Conservation (phyloP, 2,113 vertebrate genomes). For the Gyps fulvus region DNA sequence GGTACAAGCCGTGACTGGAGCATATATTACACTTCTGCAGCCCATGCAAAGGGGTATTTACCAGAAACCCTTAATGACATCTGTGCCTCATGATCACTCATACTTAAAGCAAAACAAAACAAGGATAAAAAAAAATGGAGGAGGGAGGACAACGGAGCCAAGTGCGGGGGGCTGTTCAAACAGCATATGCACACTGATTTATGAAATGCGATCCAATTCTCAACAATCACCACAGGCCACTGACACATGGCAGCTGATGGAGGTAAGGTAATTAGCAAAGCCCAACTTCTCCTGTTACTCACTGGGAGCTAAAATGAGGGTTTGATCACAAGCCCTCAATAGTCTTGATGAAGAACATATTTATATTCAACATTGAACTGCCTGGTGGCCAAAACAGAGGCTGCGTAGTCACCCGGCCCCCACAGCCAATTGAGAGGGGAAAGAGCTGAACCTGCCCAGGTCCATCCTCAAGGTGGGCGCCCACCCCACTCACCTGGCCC, state of each 20-base stretch:
- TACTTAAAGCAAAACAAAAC: not conserved
- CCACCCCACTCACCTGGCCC: not conserved
- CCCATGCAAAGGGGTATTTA: not conserved
- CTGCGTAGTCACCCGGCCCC: accelerated
- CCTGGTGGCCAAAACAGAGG: not conserved
- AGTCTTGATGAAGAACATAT: not conserved
- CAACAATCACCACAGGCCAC: not conserved
- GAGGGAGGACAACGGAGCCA: not conserved
- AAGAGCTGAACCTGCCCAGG: not conserved
- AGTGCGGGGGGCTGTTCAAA: not conserved
- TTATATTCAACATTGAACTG: not conserved
- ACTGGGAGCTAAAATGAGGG: not conserved
- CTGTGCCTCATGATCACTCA: not conserved
- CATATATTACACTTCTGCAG: not conserved
- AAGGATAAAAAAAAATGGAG: not conserved
- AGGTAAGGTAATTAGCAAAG: not conserved
- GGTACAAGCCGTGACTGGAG: not conserved
- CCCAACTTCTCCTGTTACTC: not conserved
- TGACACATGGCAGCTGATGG: not conserved
- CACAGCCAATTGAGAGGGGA: not conserved
- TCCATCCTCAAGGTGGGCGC: not conserved
- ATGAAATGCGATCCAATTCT: not conserved
- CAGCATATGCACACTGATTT: not conserved
- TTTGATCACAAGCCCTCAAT: not conserved
- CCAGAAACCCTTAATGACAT: not conserved